Base-by-base conservation (phyloP, 2,113 vertebrate genomes). In the Rhadina sibilatrix region DNA sequence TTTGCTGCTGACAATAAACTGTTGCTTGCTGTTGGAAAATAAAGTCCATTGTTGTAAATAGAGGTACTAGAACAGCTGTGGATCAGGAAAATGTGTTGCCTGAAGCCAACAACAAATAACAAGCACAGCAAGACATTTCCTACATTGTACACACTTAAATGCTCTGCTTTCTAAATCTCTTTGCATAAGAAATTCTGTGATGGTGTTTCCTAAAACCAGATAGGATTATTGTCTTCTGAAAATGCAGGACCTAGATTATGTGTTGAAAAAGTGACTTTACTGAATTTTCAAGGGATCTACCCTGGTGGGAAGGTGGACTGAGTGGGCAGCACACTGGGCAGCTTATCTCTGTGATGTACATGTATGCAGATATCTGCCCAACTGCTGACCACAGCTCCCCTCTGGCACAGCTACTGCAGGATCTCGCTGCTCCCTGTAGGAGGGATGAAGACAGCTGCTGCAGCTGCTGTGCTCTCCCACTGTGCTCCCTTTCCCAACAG, bases 1-100 rank as follows among this genome's bases (percentile, higher is more conserved):
- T 83, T 98, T 98, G 87, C 96, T 98, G 89, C 97, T 98, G 96
- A 99, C 98, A 95, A 98, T 93, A 44, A 97, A 95, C 5, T 98
- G 97, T 49, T 96, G 76, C 46, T 97, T 98, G 93, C 99, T 99
- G 97, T 94, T 97, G 97, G 83, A 98, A 96, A 93, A 95, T 82
- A 87, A 95, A 96, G 61, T 64, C 70, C 63, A 65, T 57, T 84
- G 76, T 70, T 92, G 68, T 95, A 94, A 97, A 90, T 1, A 83
- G 59, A 90, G 57, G 40, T 91, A 89, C 25, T 59, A 90, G 52
- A 82, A 75, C 83, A 94, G 81, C 79, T 90, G 65, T 83, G 42
- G 85, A 66, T 88, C 46, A 87, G 66, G 65, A 85, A 91, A 94
- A 84, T 33, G 30, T 18, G 11, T 88, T 90, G 79, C 59, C 82